Base-by-base conservation (phyloP, 2,113 vertebrate genomes). In the Fulica atra region DNA sequence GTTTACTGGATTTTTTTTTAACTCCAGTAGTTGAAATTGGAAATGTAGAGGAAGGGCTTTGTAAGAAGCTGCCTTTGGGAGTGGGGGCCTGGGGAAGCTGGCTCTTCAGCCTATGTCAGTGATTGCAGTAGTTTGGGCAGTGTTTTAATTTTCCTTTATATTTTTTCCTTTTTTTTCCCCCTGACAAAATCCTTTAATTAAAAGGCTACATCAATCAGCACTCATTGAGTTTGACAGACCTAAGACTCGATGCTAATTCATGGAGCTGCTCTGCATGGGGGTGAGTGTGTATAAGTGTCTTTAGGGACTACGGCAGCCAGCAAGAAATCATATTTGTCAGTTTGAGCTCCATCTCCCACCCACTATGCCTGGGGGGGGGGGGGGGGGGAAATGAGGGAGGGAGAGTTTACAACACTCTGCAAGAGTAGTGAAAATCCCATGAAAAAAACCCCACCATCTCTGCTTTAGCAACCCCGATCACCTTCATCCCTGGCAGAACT, bases 181-280 rank as follows among this genome's bases (percentile, higher is more conserved):
- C 50, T 87, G 77, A 70, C 74, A 96, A 89, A 95, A 83, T 56
- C 31, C 8, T 44, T 94, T 89, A 90, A 51, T 94, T 71, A 76
- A 85, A 96, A 89, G 57, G 48, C 73, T 92, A 16, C 51, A 61
- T 87, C 48, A 70, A 13, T 92, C 51, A 85, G 25, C 16, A 29
- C 48, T 94, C 50, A 93, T 54, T 87, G 77, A 78, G 66, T 83
- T 87, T 95, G 92, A 91, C 91, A 71, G 72, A 73, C 65, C 48
- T 85, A 77, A 81, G 71, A 68, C 15, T 94, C 50, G 6, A 3
- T 92, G 63, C 29, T 88, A 91, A 86, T 92, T 92, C 50, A 24
- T 35, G 16, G 76, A 82, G 73, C 74, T 89, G 79, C 42, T 91
- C 46, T 42, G 16, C 12, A 2, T 23, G 19, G n/a, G 2, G 15